Conservation (phyloP, 2,113 vertebrate species). For the Cyprinodon variegatus region DNA sequence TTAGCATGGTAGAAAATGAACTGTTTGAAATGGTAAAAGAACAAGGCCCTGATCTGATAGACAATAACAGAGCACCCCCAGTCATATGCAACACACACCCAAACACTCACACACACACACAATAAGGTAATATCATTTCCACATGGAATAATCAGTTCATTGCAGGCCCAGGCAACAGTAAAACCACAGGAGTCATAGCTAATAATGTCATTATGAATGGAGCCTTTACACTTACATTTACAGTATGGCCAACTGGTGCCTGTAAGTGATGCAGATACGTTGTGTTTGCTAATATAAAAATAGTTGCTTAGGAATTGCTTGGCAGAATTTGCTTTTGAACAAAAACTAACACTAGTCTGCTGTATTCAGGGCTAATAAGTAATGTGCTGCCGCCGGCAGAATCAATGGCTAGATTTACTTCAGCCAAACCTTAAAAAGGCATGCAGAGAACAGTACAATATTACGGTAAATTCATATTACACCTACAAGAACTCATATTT, state of each 20-base stretch:
- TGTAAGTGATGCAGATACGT: background rate
- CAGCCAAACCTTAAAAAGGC: background rate
- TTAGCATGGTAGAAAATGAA: slow-evolving; percentile 75
- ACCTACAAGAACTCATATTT: too few relatives aligned
- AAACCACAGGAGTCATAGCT: slow-evolving; percentile 54
- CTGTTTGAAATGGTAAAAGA: slow-evolving; percentile 77
- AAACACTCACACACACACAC: background rate
- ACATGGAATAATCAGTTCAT: slow-evolving; percentile 68
- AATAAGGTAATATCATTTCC: slow-evolving; percentile 69
- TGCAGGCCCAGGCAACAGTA: slow-evolving; percentile 54
- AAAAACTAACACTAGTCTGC: background rate
- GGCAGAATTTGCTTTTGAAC: background rate
- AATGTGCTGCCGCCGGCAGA: background rate
- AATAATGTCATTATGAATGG: slow-evolving; percentile 69
- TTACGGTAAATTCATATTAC: background rate
- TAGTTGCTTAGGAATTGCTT: background rate
- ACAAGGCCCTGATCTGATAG: slow-evolving; percentile 61
- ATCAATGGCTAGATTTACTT: background rate
- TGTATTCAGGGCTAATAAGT: background rate
- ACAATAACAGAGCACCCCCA: slow-evolving; percentile 40
- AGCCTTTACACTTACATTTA: slow-evolving; percentile 40
- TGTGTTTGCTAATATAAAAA: background rate
- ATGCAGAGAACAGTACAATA: background rate
- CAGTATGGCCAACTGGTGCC: slow-evolving; percentile 31
- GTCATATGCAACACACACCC: slow-evolving; percentile 10